Conservation (phyloP, 2,113 vertebrate species). For the Pteruthius melanotis region DNA sequence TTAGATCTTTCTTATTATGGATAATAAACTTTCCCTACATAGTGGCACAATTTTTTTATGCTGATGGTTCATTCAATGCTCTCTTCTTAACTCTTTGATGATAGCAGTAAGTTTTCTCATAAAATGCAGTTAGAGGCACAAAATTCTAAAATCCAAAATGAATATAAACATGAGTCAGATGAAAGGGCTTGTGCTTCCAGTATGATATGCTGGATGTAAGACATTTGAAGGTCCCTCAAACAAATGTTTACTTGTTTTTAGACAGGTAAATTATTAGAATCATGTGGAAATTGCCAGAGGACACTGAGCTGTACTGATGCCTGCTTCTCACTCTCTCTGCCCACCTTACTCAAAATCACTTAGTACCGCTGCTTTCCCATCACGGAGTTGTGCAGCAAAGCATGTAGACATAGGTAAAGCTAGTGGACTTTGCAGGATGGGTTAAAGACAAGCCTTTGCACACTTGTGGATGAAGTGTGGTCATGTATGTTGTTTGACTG, state of each 20-base stretch:
- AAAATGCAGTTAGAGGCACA: not conserved
- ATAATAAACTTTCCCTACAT: slow-evolving; percentile 47
- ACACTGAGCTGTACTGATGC: not conserved
- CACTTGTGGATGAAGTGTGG: not conserved
- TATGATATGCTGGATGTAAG: not conserved
- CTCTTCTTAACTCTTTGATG: not conserved
- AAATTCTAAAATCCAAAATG: not conserved
- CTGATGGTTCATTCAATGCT: not conserved
- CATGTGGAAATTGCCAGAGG: not conserved
- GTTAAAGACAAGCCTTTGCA: not conserved
- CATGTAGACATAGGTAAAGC: not conserved
- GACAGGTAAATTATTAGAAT: not conserved
- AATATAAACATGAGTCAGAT: not conserved
- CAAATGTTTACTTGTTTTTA: not conserved
- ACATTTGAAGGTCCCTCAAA: not conserved
- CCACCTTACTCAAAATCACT: not conserved
- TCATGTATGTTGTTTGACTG: not conserved
- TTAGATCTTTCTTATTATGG: slow-evolving; percentile 50
- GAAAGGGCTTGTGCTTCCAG: not conserved
- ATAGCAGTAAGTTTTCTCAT: not conserved
- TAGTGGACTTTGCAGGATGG: not conserved
- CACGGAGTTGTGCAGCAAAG: not conserved
- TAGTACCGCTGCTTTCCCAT: not conserved
- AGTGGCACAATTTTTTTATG: not conserved
- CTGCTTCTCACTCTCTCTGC: not conserved